phyloP scores from a whole-genome alignment of 2,888 invertebrate genomes.

The Boloria selene region DNA sequence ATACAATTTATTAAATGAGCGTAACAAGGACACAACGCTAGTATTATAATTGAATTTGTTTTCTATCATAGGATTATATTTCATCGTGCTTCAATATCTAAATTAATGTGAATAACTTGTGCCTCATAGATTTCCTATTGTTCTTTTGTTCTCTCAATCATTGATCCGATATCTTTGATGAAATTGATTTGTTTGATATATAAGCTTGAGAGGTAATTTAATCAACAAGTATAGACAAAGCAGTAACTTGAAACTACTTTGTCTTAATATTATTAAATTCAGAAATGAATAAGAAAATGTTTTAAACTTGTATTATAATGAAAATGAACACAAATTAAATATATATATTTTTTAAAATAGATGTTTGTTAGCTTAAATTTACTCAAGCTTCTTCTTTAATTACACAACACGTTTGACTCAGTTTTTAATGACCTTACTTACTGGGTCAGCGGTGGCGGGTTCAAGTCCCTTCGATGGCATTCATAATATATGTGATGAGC shows the following conservation, averaged over 20 bases:
- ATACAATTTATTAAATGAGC: too few species aligned
- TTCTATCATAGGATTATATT: not conserved
- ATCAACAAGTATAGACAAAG: constrained; percentile 10
- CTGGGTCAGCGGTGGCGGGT: too few species aligned
- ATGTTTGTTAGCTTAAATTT: too few species aligned
- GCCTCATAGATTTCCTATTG: constrained; percentile 72
- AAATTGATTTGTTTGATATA: constrained; percentile 21
- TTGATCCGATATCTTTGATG: constrained; percentile 15
- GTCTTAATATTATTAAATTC: not conserved
- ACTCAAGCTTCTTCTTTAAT: too few species aligned
- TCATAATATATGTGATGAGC: too few species aligned
- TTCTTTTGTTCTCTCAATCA: constrained; percentile 52
- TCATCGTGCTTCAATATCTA: constrained; percentile 45
- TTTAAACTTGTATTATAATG: too few species aligned
- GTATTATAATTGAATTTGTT: not conserved
- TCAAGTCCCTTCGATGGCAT: too few species aligned
- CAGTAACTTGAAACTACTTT: constrained; percentile 1
- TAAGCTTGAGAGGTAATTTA: constrained; percentile 22
- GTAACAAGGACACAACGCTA: too few species aligned
- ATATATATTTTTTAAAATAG: too few species aligned
- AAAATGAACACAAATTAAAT: too few species aligned
- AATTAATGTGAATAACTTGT: constrained; percentile 61
- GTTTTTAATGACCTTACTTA: too few species aligned
- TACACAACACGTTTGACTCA: too few species aligned
- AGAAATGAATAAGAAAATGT: not conserved